Percentiles rank a stretch among this genome's conserved stretches.
Evolutionary conservation across 1,140 invertebrate species (phyloP).

Genomic region (Leptinotarsa texana): DNA sequence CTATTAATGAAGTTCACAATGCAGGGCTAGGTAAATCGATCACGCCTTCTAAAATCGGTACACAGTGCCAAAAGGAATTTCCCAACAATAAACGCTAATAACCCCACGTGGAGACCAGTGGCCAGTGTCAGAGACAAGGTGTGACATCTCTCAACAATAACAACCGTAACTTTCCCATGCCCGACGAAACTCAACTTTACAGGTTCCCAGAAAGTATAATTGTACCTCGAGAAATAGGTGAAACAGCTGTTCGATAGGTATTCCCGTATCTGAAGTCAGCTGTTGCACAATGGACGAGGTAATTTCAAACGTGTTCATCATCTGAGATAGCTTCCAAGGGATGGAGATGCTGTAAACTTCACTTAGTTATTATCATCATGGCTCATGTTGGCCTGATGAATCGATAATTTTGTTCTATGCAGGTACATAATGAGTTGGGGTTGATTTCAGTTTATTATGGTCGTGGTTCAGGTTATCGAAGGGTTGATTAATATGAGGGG

Average conservation of each 20-base stretch:
- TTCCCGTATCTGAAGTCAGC: slow-evolving; percentile 1
- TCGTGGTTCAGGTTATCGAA: too few species aligned
- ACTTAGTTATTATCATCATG: not conserved
- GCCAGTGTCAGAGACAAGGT: not conserved
- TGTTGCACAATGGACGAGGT: slow-evolving; percentile 1
- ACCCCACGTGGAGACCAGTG: not conserved
- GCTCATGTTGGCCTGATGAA: not conserved
- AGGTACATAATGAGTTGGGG: not conserved
- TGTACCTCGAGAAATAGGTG: not conserved
- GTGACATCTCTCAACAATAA: not conserved
- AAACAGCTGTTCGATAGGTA: not conserved
- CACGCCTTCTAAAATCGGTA: not conserved
- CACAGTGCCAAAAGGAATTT: not conserved
- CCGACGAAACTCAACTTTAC: not conserved
- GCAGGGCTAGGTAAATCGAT: not conserved
- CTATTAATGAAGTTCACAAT: too few species aligned
- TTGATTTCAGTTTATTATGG: not conserved
- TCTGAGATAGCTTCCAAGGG: not conserved
- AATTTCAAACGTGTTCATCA: slow-evolving; percentile 1
- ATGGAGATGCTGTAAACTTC: not conserved
- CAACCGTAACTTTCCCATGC: slow-evolving; percentile 1
- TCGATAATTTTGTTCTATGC: not conserved
- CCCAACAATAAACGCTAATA: slow-evolving; percentile 1
- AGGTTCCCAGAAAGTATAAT: slow-evolving; percentile 1
- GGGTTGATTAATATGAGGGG: too few species aligned